These are phyloP conservation scores for Acanthisitta chloris DNA, from an alignment of 2,113 vertebrate genomes.

Conservation along the genomic window DNA sequence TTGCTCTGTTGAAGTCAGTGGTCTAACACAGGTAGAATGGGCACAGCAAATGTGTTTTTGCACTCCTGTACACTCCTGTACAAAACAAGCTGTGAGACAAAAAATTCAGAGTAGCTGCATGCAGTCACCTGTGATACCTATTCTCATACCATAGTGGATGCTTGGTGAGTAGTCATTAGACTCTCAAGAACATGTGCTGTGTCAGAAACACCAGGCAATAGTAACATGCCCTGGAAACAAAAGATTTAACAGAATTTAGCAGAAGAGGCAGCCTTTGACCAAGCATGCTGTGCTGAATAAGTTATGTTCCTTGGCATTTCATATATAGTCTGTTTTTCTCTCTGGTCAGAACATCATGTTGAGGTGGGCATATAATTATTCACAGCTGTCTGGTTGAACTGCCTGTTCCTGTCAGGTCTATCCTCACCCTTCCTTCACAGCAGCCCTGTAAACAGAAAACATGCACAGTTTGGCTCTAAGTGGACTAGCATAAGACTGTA, in stretches of 20 bases:
- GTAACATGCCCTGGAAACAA: neutral
- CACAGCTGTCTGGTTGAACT: constrained; percentile 40
- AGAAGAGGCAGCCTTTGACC: neutral
- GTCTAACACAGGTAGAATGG: neutral
- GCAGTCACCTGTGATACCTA: neutral
- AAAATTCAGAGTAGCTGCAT: neutral
- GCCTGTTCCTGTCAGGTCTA: constrained; percentile 31
- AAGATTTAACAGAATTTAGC: too few species aligned
- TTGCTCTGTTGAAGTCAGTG: neutral
- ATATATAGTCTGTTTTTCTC: neutral
- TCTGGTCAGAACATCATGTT: constrained; percentile 2
- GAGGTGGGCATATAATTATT: constrained; percentile 32
- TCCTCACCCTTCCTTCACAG: constrained; percentile 35
- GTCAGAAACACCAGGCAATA: neutral
- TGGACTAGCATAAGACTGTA: neutral
- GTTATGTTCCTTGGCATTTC: neutral
- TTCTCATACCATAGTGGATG: neutral
- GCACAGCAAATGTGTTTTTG: neutral
- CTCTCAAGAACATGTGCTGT: neutral
- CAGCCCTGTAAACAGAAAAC: constrained; percentile 28
- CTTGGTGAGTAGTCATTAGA: neutral
- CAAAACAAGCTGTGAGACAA: neutral
- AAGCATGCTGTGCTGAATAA: neutral
- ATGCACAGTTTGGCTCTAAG: neutral
- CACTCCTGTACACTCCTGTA: neutral